Base-by-base conservation (phyloP, 2,888 invertebrate species). In the Phorcus lineatus region DNA sequence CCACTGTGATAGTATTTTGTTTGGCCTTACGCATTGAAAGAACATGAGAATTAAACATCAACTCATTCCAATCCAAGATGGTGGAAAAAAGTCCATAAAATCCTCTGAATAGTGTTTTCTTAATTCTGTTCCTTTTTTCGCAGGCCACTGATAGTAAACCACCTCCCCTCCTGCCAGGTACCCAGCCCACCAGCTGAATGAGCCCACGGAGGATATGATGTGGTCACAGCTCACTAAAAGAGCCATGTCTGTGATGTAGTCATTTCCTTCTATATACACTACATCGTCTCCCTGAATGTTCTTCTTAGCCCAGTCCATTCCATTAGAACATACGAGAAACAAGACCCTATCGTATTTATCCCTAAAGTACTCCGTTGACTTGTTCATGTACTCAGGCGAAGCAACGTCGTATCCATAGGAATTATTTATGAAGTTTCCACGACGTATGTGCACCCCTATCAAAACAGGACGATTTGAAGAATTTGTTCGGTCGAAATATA, bases 171-270 rank as follows among this genome's bases (percentile, higher is more conserved):
- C 79, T 70, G 76, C 82, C 83, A 86, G 55, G 55, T 31, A 57
- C 55, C 76, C 76, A 54, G 76, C 76, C 76, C 76, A 76, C 76
- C 76, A 76, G 19, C 86, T 80, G 57, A 78, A 84, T 0, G 83
- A 81, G 0, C 86, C 86, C 4, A 84, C 82, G 0, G 84, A 77
- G 74, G 82, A 81, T 1, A 86, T 78, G 7, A 77, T 80, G 77
- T 86, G 86, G 53, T 86, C 76, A 47, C 84, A 81, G 31, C 55
- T 24, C 13, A 81, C 36, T 9, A 86, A 53, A 7, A 84, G 17
- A 0, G 83, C 81, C 76, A 86, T 76, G 24, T 84, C 85, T 19
- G 70, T 75, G 0, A 40, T 77, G 6, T 74, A 31, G 0, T 76
- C 28, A 36, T 80, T 78, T 1, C 80, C 70, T 24, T 53, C 28